Conservation (phyloP, 2,888 invertebrate species). For the Nephrotoma appendiculata region DNA sequence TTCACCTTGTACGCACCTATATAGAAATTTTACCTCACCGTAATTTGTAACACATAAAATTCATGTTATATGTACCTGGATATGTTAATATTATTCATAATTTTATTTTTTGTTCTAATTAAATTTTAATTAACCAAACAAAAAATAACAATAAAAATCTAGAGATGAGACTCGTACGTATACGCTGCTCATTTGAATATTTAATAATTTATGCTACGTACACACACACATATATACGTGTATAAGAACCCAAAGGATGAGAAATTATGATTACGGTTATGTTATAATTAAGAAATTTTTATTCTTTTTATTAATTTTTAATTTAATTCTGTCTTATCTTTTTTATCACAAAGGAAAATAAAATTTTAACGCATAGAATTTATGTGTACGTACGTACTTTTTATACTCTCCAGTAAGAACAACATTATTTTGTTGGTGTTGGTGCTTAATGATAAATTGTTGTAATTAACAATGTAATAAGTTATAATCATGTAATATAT, state of each 20-base stretch:
- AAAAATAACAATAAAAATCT: not conserved
- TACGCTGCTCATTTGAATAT: not conserved
- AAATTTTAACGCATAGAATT: not conserved
- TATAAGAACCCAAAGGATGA: not conserved
- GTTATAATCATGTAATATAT: not conserved
- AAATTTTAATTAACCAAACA: not conserved
- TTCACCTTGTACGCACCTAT: not conserved
- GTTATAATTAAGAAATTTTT: not conserved
- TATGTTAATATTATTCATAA: not conserved
- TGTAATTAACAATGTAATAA: not conserved
- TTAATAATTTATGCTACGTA: not conserved
- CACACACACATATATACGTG: too few relatives aligned
- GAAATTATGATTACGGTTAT: not conserved
- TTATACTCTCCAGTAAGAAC: not conserved
- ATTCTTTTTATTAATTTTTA: not conserved
- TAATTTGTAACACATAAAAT: not conserved
- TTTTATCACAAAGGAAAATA: not conserved
- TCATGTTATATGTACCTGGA: not conserved
- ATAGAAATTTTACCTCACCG: not conserved
- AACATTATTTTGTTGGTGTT: not conserved
- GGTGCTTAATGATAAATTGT: not conserved
- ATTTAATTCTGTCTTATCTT: not conserved
- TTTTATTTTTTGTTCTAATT: not conserved
- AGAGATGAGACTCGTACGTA: not conserved
- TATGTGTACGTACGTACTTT: not conserved